phyloP scores from a whole-genome alignment of 2,113 vertebrate genomes.

The Poeciliopsis retropinna region DNA sequence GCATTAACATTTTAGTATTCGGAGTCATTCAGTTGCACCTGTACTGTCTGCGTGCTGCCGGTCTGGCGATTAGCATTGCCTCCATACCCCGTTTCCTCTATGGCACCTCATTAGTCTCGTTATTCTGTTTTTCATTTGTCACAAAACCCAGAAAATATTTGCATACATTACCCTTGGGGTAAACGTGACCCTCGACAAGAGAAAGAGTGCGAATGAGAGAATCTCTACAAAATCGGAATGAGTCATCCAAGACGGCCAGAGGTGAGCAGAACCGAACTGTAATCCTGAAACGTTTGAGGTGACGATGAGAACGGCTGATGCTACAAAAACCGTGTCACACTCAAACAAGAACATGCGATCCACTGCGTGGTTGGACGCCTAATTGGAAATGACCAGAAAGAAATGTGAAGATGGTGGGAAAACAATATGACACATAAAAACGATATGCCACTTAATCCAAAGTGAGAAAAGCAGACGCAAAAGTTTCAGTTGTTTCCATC shows the following conservation, averaged over 20 bases:
- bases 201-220: background rate
- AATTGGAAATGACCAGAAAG: background rate
- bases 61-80: too few species aligned
- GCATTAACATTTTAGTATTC: background rate
- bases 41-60: background rate
- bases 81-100: background rate
- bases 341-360: background rate
- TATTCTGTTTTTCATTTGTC: background rate
- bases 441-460: background rate
- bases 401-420: background rate
- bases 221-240: background rate
- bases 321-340: background rate
- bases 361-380: background rate
- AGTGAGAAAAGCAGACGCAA: background rate
- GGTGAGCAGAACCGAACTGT: background rate
- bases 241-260: background rate
- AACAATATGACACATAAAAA: too few species aligned
- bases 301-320: too few species aligned
- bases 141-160: background rate
- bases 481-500: too few species aligned
- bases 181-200: background rate
- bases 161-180: background rate
- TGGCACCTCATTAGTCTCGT: background rate
- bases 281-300: background rate
- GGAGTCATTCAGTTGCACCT: background rate